phyloP scores from a whole-genome alignment of 2,797 vertebrate species.

The Hipposideros larvatus region DNA sequence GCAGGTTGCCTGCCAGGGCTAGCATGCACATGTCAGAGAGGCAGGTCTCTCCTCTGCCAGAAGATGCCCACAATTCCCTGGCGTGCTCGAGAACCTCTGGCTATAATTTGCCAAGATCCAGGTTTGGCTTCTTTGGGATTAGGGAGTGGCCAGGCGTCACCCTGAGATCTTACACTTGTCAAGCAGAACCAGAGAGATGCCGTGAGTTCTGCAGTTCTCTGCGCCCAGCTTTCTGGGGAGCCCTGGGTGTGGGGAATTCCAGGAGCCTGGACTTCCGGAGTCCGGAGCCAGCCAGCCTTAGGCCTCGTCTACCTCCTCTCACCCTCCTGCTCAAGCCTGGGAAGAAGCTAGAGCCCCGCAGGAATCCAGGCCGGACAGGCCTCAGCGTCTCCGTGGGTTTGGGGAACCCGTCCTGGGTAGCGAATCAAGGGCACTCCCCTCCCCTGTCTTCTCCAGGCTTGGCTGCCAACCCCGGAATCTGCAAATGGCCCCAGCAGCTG shows the following conservation, averaged over 20 bases:
- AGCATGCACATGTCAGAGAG: neutral
- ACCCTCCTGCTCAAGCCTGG: no score
- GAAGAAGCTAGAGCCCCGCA: accelerated
- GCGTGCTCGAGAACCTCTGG: neutral
- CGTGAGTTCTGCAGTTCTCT: neutral
- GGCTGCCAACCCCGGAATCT: neutral
- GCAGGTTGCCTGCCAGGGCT: neutral
- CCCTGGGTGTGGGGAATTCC: neutral
- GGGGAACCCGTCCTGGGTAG: neutral
- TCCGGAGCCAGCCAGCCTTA: no score
- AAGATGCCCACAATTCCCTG: neutral
- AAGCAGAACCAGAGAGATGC: neutral
- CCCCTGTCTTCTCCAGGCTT: neutral
- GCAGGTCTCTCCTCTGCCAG: neutral
- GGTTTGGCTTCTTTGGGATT: neutral
- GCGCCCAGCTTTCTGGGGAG: neutral
- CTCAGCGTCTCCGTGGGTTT: neutral
- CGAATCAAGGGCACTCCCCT: neutral
- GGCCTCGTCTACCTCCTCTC: no score
- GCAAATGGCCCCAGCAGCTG: neutral
- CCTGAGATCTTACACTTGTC: neutral
- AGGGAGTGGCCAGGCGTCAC: neutral
- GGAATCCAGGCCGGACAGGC: neutral
- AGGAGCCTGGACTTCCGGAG: neutral
- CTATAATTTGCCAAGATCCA: neutral